Evolutionary conservation across 2,888 invertebrate species (phyloP), one percentile per base, ranked within the genome.

Genomic region (Polyommatus iphigenia): DNA sequence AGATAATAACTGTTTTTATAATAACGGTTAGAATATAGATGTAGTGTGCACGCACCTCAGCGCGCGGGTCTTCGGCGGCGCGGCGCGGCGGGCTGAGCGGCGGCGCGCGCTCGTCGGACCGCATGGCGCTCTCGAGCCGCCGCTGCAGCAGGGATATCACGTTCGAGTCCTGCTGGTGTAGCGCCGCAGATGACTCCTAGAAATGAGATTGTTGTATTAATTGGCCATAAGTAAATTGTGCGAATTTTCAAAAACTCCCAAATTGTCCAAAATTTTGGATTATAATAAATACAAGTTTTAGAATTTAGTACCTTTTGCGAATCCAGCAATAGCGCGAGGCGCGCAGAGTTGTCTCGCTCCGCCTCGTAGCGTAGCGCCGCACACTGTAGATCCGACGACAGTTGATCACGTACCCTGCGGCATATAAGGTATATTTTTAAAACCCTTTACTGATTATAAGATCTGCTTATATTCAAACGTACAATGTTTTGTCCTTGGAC

Each of bases 131-230:
- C 81, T 97, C 96, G 6, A 97, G 87, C 0, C 96, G 95, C 79
- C 95, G 94, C 81, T 96, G 94, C 83, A 96, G 91, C 78, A 96
- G 95, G 83, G 95, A 94, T 81, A 96, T 96, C 86, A 96, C 95
- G 82, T 95, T 94, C 0, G 96, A 95, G 87, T 96, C 96, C 86
- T 96, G 96, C 41, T 95, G 94, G 90, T 96, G 95, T 1, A 6
- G 57, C 41, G 78, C 78, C 24, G 59, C 73, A 5, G 78, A 36
- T 8, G 73, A 78, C 50, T 78, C 78, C 78, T 78, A n/a, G 3
- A 10, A 36, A 50, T 36, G 8, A 24, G 4, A 62, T 24, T 62
- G 8, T 20, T 3, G 3, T 8, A 59, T 20, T 18, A 59, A 18
- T 18, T 54, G 24, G 7, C 46, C 13, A 76, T 15, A 24, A 50